phyloP scores from a whole-genome alignment of 2,888 invertebrate species.

The Hypsopygia costalis region DNA sequence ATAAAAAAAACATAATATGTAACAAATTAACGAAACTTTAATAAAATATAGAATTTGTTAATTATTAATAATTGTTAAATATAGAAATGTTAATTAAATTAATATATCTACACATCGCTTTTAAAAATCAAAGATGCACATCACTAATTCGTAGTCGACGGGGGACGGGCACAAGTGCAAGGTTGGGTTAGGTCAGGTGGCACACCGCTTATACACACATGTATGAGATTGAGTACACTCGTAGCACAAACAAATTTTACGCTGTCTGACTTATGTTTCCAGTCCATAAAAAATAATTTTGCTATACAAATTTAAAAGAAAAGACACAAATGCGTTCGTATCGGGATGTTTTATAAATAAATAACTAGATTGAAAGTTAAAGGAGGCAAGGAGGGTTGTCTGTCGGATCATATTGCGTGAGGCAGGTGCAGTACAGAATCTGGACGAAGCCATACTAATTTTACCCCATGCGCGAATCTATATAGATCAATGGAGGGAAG shows the following conservation, averaged over 20 bases:
- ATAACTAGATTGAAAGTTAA: constrained; percentile 4
- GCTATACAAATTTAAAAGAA: constrained; percentile 9
- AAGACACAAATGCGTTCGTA: neutral
- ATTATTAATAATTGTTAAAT: too few relatives aligned
- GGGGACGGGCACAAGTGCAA: constrained; percentile 65
- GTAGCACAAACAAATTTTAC: constrained; percentile 25
- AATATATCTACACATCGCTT: too few relatives aligned
- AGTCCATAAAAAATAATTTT: constrained; percentile 15
- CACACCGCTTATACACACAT: constrained; percentile 53
- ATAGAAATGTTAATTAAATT: too few relatives aligned
- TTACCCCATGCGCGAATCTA: constrained; percentile 35
- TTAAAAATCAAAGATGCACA: constrained; percentile 17
- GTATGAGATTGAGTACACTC: constrained; percentile 15
- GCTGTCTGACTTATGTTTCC: constrained; percentile 21
- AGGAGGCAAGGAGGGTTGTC: constrained; percentile 2
- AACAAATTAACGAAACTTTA: too few relatives aligned
- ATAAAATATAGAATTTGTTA: too few relatives aligned
- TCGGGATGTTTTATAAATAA: constrained; percentile 9
- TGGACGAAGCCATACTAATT: constrained; percentile 42
- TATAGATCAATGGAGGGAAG: constrained; percentile 28
- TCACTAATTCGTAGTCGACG: constrained; percentile 40
- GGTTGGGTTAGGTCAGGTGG: constrained; percentile 77
- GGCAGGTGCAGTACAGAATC: constrained; percentile 39
- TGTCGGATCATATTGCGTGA: constrained; percentile 26
- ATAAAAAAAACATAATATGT: too few relatives aligned